phyloP scores from a whole-genome alignment of 2,888 invertebrate genomes.

The Penaeus monodon region DNA sequence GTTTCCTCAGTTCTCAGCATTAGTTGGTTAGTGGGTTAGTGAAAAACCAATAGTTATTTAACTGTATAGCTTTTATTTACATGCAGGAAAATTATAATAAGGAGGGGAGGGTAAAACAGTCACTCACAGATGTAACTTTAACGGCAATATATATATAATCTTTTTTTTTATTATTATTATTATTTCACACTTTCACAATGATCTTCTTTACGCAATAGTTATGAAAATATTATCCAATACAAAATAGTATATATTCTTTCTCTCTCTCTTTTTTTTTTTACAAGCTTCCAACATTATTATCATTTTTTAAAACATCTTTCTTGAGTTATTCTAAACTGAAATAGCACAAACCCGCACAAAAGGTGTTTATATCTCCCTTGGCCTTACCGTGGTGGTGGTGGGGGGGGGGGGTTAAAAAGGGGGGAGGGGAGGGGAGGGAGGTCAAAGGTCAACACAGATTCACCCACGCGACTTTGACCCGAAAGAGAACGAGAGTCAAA shows the following conservation, averaged over 20 bases:
- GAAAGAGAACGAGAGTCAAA: too few relatives aligned
- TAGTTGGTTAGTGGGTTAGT: too few relatives aligned
- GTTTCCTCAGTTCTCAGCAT: too few relatives aligned
- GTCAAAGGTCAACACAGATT: too few relatives aligned
- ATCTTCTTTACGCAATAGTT: constrained; percentile 39
- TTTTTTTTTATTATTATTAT: too few relatives aligned
- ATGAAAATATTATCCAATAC: constrained; percentile 58
- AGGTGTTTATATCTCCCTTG: too few relatives aligned
- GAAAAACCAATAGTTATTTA: constrained; percentile 1
- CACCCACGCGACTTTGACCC: too few relatives aligned
- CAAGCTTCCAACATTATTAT: constrained; percentile 52
- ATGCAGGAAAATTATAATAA: constrained; percentile 47
- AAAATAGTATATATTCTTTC: constrained; percentile 41
- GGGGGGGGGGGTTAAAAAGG: too few relatives aligned
- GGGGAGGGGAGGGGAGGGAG: too few relatives aligned
- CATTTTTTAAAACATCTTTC: too few relatives aligned
- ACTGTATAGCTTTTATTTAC: constrained; percentile 57
- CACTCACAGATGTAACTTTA: constrained; percentile 47
- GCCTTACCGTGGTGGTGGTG: too few relatives aligned
- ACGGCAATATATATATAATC: constrained; percentile 27
- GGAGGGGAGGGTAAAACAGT: constrained; percentile 33
- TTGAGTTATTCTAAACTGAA: constrained; percentile 41
- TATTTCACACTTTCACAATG: constrained; percentile 47
- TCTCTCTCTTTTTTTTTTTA: constrained; percentile 16
- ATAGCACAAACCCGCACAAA: constrained; percentile 32